Base-by-base conservation (phyloP, 2,888 invertebrate genomes). In the Leistus spinibarbis region DNA sequence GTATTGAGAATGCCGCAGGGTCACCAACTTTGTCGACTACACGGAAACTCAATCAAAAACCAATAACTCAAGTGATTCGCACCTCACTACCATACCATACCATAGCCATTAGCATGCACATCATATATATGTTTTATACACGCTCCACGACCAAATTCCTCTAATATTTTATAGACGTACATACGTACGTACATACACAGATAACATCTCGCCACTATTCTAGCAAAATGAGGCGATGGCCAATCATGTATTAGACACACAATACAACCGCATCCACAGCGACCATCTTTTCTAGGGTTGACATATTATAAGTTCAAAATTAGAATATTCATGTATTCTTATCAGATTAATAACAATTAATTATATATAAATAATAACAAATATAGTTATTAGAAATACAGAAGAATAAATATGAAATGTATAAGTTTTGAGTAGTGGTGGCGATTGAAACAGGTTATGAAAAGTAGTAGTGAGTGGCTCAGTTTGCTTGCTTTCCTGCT, bases 1-100 rank as follows among this genome's bases (percentile, higher is more conserved):
- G 65, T 65, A 23, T 23, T 24, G 64, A 23, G 69, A 27, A 40
- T 13, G 27, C 27, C 53, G 60, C 69, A 62, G 69, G 60, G 60
- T 60, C 60, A 60, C 60, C 60, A 56, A 19, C 56, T 40, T 40
- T 19, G 19, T 56, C 60, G 60, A 56, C n/a, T 17, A 27, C 64
- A 24, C 54, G 71, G 54, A 71, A 71, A 71, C 53, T 63, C 71
- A 71, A 71, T 71, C 71, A 71, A 71, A 71, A 24, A 63, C 23
- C 63, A 71, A 71, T 71, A 71, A 64, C 64, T 71, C 71, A 71
- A 62, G 71, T 63, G 10, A 60, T 60, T 60, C 22, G 60, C 60
- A 60, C 60, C 60, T 60, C 22, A 22, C 22, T 16, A 19, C 5
- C 56, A 19, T 13, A 7, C 10, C 53, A n/a, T n/a, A n/a, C n/a